Conservation (phyloP, 2,888 invertebrate genomes). For the Arrhopalites spinosus region DNA sequence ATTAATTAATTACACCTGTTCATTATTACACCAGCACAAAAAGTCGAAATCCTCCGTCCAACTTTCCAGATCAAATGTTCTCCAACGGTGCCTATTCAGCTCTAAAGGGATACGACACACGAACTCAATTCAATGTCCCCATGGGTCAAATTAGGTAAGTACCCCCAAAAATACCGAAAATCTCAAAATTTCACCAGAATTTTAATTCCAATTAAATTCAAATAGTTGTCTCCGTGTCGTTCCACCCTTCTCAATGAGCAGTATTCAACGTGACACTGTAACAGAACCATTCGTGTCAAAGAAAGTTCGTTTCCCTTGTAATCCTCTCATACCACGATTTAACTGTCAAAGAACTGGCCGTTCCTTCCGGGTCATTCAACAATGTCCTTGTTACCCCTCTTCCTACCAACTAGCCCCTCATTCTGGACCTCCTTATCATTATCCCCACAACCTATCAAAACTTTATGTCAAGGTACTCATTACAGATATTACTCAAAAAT, state of each 20-base stretch:
- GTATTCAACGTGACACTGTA: constrained; percentile 38
- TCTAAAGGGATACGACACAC: constrained; percentile 47
- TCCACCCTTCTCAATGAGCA: constrained; percentile 42
- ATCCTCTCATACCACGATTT: background rate
- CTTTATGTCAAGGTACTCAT: background rate
- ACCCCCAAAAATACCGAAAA: too few species aligned
- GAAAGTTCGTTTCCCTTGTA: background rate
- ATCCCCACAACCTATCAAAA: background rate
- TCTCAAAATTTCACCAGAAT: too few species aligned
- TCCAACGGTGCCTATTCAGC: constrained; percentile 48
- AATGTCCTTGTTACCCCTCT: background rate
- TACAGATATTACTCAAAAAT: background rate
- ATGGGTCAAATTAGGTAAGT: constrained; percentile 40
- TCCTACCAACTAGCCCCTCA: background rate
- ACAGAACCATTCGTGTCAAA: constrained; percentile 38
- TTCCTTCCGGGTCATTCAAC: background rate
- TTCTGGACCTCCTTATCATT: background rate
- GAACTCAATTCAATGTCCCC: constrained; percentile 51
- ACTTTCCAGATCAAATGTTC: background rate
- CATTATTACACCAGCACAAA: too few species aligned
- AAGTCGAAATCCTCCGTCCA: constrained; percentile 4
- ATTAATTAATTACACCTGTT: too few species aligned
- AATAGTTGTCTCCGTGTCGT: constrained; percentile 45
- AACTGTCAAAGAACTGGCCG: background rate
- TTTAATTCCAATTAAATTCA: too few species aligned